Evolutionary conservation across 2,797 vertebrate species (phyloP).

Genomic region (Dipus sagitta): DNA sequence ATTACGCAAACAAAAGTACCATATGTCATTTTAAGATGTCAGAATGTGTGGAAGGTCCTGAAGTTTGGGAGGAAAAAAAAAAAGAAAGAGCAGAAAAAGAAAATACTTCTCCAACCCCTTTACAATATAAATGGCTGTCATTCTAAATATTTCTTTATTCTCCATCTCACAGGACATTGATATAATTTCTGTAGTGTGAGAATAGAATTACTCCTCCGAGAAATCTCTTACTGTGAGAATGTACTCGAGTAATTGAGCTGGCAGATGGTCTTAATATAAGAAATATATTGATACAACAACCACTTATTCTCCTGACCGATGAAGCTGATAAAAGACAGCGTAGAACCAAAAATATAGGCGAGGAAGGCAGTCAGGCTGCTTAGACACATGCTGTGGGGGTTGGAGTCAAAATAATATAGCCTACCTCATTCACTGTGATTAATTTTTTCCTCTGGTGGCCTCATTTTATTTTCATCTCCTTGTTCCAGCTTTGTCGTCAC

Average conservation of each 20-base stretch:
- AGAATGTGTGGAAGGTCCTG: slow-evolving; percentile 19
- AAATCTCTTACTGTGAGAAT: slow-evolving; percentile 84
- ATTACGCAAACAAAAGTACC: slow-evolving; percentile 11
- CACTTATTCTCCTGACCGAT: slow-evolving; percentile 80
- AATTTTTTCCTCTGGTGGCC: slow-evolving; percentile 50
- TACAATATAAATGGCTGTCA: slow-evolving; percentile 44
- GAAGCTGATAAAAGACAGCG: slow-evolving; percentile 76
- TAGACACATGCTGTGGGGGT: slow-evolving; percentile 53
- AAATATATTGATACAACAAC: slow-evolving; percentile 77
- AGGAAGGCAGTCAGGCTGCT: slow-evolving; percentile 6
- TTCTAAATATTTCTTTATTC: slow-evolving; percentile 64
- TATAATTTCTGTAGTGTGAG: slow-evolving; percentile 78
- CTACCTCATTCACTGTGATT: slow-evolving; percentile 62
- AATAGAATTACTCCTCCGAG: slow-evolving; percentile 86
- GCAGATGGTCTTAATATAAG: slow-evolving; percentile 81
- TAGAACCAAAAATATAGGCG: slow-evolving; percentile 54
- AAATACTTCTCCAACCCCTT: neutral
- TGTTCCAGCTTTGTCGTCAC: slow-evolving; percentile 49
- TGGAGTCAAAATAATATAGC: slow-evolving; percentile 48
- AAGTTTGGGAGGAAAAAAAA: neutral
- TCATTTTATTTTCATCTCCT: slow-evolving; percentile 66
- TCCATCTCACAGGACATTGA: slow-evolving; percentile 67
- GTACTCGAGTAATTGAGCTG: slow-evolving; percentile 83
- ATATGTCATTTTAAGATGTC: slow-evolving; percentile 22
- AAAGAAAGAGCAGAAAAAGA: neutral